Evolutionary conservation across 2,797 vertebrate genomes (phyloP), one percentile per base, ranked within the genome.

Genomic region (Coracias cyanogaster): DNA sequence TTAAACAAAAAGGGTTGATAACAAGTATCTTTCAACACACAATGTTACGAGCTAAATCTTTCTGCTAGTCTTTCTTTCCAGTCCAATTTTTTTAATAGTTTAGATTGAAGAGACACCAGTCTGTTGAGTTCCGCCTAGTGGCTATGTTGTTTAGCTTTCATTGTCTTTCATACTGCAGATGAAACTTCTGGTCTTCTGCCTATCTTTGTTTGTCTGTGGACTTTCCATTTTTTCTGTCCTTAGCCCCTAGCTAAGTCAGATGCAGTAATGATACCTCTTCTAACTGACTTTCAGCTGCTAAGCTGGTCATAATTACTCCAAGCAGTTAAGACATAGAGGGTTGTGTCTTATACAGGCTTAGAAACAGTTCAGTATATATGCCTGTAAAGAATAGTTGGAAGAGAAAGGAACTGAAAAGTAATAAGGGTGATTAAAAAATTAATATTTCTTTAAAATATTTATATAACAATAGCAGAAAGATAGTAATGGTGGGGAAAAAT

Each of bases 131-230:
- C 9, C 22, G 77, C 70, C 10, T 14, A 29, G 7, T 7, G 35
- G 3, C 5, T 74, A 24, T 87, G 19, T 2, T 1, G 0, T 70
- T 77, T 66, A 7, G 5, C 19, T 84, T 86, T 67, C 4, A 0
- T 5, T 62, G 3, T 65, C 2, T 19, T 58, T 74, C 2, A 0
- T 43, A 51, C 8, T 48, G 20, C 11, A 46, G 16, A 43, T 9
- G 37, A 70, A 82, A 62, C 8, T 64, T 74, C 29, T 85, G 52
- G 9, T 41, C 6, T 74, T 87, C 65, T 54, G 7, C 5, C 8
- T 67, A 7, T 26, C n/a, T 82, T 79, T 64, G 15, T 12, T 86
- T 19, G 21, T 41, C 43, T 66, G 21, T 1, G 3, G 14, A 41
- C 9, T 51, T 76, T 17, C 6, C 7, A 5, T 60, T 72, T 82